Percentiles rank a stretch among this genome's conserved stretches.
phyloP scores from a whole-genome alignment of 2,888 invertebrate genomes.

The Chrysolina haemoptera region DNA sequence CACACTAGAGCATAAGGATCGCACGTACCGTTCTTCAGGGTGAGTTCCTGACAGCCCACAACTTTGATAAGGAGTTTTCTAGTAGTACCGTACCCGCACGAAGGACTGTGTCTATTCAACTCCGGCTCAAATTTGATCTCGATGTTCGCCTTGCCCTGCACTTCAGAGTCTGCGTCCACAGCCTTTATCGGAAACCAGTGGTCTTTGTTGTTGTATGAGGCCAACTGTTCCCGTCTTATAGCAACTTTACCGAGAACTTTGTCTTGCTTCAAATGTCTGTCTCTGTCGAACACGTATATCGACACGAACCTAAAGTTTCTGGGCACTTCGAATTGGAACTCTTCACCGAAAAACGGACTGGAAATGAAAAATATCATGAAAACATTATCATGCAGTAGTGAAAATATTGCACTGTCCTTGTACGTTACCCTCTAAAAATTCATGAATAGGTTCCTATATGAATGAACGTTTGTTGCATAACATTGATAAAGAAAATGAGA shows the following conservation, averaged over 20 bases:
- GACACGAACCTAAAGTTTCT: constrained; percentile 90
- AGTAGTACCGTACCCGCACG: constrained; percentile 61
- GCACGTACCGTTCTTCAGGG: constrained; percentile 91
- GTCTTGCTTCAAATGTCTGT: constrained; percentile 87
- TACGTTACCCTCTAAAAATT: constrained; percentile 16
- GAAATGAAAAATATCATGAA: constrained; percentile 61
- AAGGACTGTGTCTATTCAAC: constrained; percentile 70
- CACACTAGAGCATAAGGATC: constrained; percentile 88
- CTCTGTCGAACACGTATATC: constrained; percentile 90
- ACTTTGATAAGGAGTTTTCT: constrained; percentile 74
- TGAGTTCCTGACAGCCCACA: constrained; percentile 89
- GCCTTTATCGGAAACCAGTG: constrained; percentile 92
- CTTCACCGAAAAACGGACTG: constrained; percentile 93
- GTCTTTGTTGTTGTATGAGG: constrained; percentile 91
- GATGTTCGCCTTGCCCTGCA: constrained; percentile 91
- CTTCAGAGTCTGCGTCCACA: constrained; percentile 92
- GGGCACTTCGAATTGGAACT: constrained; percentile 94
- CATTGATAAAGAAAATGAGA: constrained; percentile 26
- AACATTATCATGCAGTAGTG: neutral
- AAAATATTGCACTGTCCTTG: constrained; percentile 4
- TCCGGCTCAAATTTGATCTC: constrained; percentile 80
- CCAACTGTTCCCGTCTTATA: constrained; percentile 88
- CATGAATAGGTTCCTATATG: constrained; percentile 23
- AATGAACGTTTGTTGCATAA: constrained; percentile 39
- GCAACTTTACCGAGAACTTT: constrained; percentile 89